Evolutionary conservation across 2,797 vertebrate species (phyloP), one percentile per base, ranked within the genome.

Genomic region (Limnodromus scolopaceus): DNA sequence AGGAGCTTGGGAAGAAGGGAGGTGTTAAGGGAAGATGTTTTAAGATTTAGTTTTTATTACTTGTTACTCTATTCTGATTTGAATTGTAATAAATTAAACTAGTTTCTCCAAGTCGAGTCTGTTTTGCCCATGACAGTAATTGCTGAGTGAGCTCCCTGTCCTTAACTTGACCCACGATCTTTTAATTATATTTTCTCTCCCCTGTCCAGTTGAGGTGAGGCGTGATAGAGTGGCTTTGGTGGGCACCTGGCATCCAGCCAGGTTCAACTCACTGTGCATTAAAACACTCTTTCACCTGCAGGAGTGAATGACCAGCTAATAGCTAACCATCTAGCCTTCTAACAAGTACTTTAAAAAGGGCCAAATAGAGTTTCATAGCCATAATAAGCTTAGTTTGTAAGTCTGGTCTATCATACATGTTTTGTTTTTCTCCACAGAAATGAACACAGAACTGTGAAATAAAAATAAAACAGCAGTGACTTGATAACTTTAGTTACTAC

Each of bases 341-440:
- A 30, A 51, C 1, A 4, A 10, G 4, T 24, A 16, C 2, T 27
- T 70, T 53, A 27, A 61, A 77, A 84, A 43, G 16, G 11, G 5
- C 4, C 12, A 39, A 38, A 27, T 43, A 51, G 6, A 27, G 22
- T 13, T 24, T 43, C 9, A 36, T 12, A 34, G 10, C 10, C 10
- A 38, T 14, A 46, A 46, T 6, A 65, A 16, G 14, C 4, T 5
- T 18, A 25, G 7, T 55, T 86, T 61, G 5, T 34, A 60, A 34
- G 10, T 24, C 9, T 63, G 30, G 3, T 27, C 7, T 70, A 20
- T 30, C 7, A 19, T 13, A 30, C 0, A 0, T 16, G 13, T 8
- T 18, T 71, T 64, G 23, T 24, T 36, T 4, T 69, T 87, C 77
- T 53, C 45, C 41, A 70, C 16, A 84, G 39, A 89, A 84, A 65